phyloP scores from a whole-genome alignment of 2,113 vertebrate genomes.

The Theristicus caerulescens region DNA sequence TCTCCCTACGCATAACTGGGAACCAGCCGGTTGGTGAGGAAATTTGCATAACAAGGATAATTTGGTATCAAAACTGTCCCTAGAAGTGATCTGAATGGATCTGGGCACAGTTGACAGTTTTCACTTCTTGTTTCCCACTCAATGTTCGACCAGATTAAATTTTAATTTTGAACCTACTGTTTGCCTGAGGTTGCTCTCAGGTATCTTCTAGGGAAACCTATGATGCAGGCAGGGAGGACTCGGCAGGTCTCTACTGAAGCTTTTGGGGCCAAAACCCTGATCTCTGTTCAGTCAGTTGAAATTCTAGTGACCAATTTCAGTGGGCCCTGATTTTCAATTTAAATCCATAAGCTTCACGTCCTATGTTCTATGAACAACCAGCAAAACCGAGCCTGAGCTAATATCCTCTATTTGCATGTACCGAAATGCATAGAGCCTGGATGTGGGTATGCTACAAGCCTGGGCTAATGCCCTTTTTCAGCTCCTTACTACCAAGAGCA shows the following conservation, averaged over 20 bases:
- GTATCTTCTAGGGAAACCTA: neutral
- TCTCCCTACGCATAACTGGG: conserved; percentile 84
- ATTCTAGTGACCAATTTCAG: neutral
- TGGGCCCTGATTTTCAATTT: neutral
- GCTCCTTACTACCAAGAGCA: neutral
- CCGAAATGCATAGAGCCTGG: fast-evolving
- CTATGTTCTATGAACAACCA: neutral
- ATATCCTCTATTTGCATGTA: neutral
- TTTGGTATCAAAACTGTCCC: conserved; percentile 86
- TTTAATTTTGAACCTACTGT: neutral
- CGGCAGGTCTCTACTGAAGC: fast-evolving
- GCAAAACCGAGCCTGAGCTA: neutral
- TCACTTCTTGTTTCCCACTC: conserved; percentile 92
- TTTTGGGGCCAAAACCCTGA: neutral
- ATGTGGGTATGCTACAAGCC: fast-evolving
- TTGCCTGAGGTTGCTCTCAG: neutral
- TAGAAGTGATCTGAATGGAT: conserved; percentile 81
- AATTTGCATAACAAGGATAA: conserved; percentile 96
- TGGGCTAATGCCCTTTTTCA: neutral
- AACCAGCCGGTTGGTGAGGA: conserved; percentile 80
- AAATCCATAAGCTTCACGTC: neutral
- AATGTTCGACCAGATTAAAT: conserved; percentile 46
- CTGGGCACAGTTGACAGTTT: conserved; percentile 77
- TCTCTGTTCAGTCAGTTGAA: neutral
- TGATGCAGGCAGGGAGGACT: neutral